Conservation (phyloP, 2,888 invertebrate species). For the Cremastinae sp. region DNA sequence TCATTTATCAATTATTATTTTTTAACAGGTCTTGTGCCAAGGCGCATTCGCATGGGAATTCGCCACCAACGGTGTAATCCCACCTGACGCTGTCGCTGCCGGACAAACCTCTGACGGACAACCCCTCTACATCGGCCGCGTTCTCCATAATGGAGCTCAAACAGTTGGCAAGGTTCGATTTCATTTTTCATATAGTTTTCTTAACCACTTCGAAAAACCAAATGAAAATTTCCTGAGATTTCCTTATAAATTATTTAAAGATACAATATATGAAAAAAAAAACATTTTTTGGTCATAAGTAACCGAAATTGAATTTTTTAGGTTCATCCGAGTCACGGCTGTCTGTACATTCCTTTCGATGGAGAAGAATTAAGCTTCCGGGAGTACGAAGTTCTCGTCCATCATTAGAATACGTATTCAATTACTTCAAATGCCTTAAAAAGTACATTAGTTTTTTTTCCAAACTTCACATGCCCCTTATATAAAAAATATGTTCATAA, state of each 20-base stretch:
- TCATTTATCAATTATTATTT: conserved; percentile 27
- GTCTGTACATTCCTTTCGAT: conserved; percentile 81
- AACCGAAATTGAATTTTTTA: no score
- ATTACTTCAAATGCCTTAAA: neutral
- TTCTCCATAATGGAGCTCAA: conserved; percentile 85
- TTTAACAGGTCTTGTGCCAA: conserved; percentile 83
- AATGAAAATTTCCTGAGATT: no score
- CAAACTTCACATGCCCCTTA: neutral
- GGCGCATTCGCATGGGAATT: conserved; percentile 86
- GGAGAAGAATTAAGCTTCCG: conserved; percentile 85
- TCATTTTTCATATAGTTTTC: conserved; percentile 52
- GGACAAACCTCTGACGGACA: conserved; percentile 86
- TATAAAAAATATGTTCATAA: neutral
- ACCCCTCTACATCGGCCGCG: conserved; percentile 86
- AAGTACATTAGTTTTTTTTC: no score
- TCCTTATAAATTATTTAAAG: no score
- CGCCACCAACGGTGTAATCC: conserved; percentile 83
- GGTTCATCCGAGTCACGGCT: conserved; percentile 78
- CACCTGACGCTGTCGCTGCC: conserved; percentile 84
- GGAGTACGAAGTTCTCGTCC: conserved; percentile 86
- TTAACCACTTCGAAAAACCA: no score
- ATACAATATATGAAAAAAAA: no score
- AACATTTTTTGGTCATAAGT: no score
- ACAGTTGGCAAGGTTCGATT: conserved; percentile 85
- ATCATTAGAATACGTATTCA: conserved; percentile 72